Base-by-base conservation (phyloP, 23 tunicate genomes). In the Ciona savignyi region DNA sequence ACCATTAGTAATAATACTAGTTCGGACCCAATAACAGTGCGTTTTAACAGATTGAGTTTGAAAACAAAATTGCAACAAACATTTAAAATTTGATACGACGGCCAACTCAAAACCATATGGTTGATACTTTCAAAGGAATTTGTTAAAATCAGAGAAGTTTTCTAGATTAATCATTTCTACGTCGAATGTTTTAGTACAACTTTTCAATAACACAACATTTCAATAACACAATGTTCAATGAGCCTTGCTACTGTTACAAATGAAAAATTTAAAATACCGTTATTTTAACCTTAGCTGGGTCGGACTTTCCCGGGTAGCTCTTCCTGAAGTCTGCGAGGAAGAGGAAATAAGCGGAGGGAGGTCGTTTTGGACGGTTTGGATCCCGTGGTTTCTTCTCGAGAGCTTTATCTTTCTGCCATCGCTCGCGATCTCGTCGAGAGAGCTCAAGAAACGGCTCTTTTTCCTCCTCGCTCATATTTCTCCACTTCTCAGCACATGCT, bases 401-500 rank as follows among this genome's bases (percentile, higher is more conserved):
- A 35, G 98, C 89, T 63, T 93, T 93, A 67, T 93, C 98, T 56
- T 68, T 85, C 15, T 77, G 80, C 98, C 98, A 93, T 0, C 98
- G 77, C 63, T 93, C 94, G 25, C 92, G 27, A 35, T 93, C 98
- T 74, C 88, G 33, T 65, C 93, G 33, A 6, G 94, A 93, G 0
- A 93, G 68, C 64, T 86, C 98, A 33, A 85, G 70, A 70, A 85
- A 93, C 24, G 98, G 98, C 67, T 82, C 89, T 69, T 93, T 93
- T 81, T 86, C 98, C 27, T 93, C 85, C 19, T 86, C 94, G 23
- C 30, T 69, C 98, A 93, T 93, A 67, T 82, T 85, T 25, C 98
- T 70, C 98, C 98, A 93, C 48, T 93, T 93, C 34, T 86, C 98
- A 33, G 98, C 98, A 78, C 98, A 93, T 4, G 92, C 98, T 82